Evolutionary conservation across 2,113 vertebrate genomes (phyloP), one percentile per base, ranked within the genome.

Genomic region (Bombycilla garrulus): DNA sequence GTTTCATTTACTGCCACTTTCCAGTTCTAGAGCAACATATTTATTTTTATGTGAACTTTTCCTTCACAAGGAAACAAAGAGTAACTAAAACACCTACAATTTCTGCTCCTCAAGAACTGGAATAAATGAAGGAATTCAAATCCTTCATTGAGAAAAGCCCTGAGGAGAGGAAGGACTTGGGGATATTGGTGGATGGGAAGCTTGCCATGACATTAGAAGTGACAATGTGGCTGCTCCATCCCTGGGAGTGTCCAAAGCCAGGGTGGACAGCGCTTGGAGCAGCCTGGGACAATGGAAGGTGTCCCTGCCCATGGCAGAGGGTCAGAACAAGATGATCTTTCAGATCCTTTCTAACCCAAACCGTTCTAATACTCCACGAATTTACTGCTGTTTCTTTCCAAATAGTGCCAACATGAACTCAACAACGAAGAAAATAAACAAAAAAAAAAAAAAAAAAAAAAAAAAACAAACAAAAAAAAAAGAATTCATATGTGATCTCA

Each of bases 311-410:
- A 74, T 25, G 25, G 45, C 24, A 81, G n/a, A 33, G 28, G n/a
- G 3, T 67, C 35, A 44, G 53, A 74, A 60, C 0, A 0, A 38
- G 21, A 60, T 47, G 20, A 53, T 22, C 20, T 22, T 81, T 29
- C 47, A 74, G 11, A 50, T 31, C 13, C 24, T 20, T 67, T 47
- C 45, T 38, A 74, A 60, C 7, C 8, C 69, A 47, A 74, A 60
- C 7, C 0, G 0, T 29, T 60, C 38, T 12, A n/a, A 18, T 29
- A 74, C 45, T 53, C 24, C 17, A 66, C 0, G 0, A 56, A 50
- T 76, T 36, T 70, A 81, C 11, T 66, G 33, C 21, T 18, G 9
- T 57, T 70, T 71, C 25, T 31, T 72, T 62, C 65, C 53, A 36
- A 60, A 18, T 9, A 35, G 23, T 2, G 7, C 47, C 60, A 92